Evolutionary conservation across 2,888 invertebrate species (phyloP).

Genomic region (Dasysyrphus tricinctus): DNA sequence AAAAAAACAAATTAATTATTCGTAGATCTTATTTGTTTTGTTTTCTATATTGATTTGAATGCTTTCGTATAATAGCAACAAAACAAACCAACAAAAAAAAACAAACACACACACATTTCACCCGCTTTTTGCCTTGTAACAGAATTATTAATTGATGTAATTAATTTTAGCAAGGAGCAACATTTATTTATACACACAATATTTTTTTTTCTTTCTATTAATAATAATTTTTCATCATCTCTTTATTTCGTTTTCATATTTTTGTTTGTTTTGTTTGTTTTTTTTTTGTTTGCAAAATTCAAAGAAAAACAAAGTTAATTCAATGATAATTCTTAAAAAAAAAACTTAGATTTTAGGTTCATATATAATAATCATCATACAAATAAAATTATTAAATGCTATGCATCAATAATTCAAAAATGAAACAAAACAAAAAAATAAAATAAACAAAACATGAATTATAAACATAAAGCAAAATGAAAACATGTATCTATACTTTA

Average conservation of each 20-base stretch:
- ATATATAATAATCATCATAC: slow-evolving; percentile 64
- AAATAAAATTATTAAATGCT: slow-evolving; percentile 53
- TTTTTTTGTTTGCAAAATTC: slow-evolving; percentile 31
- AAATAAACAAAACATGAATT: slow-evolving; percentile 54
- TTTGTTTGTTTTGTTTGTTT: slow-evolving; percentile 13
- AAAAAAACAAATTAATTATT: slow-evolving; percentile 45
- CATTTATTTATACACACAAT: slow-evolving; percentile 70
- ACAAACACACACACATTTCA: slow-evolving; percentile 52
- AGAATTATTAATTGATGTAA: slow-evolving; percentile 51
- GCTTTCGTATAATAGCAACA: slow-evolving; percentile 19
- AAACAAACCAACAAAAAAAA: slow-evolving; percentile 27
- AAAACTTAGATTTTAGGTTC: slow-evolving; percentile 65
- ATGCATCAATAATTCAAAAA: slow-evolving; percentile 47
- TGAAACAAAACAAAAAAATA: slow-evolving; percentile 27
- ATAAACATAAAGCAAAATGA: slow-evolving; percentile 45
- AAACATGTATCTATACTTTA: slow-evolving; percentile 64
- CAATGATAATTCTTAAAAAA: slow-evolving; percentile 52
- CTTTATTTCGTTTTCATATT: slow-evolving; percentile 38
- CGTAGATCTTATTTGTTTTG: slow-evolving; percentile 41
- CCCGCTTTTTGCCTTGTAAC: slow-evolving; percentile 56
- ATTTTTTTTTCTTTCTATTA: slow-evolving; percentile 45
- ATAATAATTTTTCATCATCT: slow-evolving; percentile 44
- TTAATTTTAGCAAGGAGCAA: slow-evolving; percentile 68
- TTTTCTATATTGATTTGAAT: slow-evolving; percentile 46
- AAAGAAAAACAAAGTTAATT: slow-evolving; percentile 55